phyloP scores from a whole-genome alignment of 2,888 invertebrate genomes.

The Meiosimyza platycephala region DNA sequence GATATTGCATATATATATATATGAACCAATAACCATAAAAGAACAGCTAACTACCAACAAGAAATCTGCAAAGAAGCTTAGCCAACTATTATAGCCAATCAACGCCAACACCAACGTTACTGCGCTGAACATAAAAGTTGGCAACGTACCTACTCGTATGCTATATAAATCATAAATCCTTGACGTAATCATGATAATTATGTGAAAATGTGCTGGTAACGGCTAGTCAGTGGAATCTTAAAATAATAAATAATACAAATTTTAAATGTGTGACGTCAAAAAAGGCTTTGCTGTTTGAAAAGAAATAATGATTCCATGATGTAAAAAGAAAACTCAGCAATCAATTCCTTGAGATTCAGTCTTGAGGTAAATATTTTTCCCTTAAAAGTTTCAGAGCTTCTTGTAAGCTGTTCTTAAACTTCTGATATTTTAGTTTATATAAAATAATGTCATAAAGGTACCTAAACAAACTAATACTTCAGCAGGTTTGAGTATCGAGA shows the following conservation, averaged over 20 bases:
- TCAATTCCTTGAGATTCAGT: too few species aligned
- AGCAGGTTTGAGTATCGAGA: too few species aligned
- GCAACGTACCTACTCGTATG: background rate
- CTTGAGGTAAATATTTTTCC: too few species aligned
- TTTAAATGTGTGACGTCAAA: too few species aligned
- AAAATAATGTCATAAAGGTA: too few species aligned
- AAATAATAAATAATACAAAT: background rate
- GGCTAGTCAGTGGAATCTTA: background rate
- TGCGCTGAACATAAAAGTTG: background rate
- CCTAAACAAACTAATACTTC: too few species aligned
- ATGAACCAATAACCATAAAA: background rate
- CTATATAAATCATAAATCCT: conserved; percentile 13
- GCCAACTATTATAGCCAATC: background rate
- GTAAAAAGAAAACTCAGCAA: too few species aligned
- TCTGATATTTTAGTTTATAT: too few species aligned
- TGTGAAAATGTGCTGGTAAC: conserved; percentile 24
- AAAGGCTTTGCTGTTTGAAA: too few species aligned
- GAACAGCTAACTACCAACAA: background rate
- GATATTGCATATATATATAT: background rate
- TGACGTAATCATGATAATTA: conserved; percentile 19
- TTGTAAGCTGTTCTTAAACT: too few species aligned
- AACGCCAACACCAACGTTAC: background rate
- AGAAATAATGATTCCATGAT: too few species aligned
- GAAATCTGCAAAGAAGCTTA: background rate
- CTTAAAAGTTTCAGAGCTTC: too few species aligned